Evolutionary conservation across 2,113 vertebrate genomes (phyloP).

Genomic region (Chionis minor): DNA sequence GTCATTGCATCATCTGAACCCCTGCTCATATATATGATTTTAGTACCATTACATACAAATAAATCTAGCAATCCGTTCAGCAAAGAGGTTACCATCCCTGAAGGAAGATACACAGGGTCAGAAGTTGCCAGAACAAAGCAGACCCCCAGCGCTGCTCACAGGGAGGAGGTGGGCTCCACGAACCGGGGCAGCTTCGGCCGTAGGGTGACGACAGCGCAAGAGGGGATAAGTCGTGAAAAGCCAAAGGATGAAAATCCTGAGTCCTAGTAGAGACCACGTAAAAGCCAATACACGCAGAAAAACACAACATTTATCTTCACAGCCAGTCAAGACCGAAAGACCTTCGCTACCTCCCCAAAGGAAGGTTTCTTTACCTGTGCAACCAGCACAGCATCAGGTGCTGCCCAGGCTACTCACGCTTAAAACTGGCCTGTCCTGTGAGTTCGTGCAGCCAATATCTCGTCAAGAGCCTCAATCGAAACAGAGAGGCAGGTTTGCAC

Average conservation of each 20-base stretch:
- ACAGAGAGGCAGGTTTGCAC: background rate
- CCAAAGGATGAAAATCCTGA: background rate
- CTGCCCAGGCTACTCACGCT: background rate
- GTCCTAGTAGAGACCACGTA: background rate
- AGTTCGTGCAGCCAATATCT: background rate
- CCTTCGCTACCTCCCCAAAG: background rate
- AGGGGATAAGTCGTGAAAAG: background rate
- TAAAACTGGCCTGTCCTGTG: background rate
- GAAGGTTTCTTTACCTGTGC: background rate
- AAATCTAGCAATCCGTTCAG: background rate
- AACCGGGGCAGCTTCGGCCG: background rate
- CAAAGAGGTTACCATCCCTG: background rate
- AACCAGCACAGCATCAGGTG: background rate
- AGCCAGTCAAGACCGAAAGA: background rate
- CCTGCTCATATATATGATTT: background rate
- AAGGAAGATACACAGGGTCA: background rate
- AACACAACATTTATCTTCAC: background rate
- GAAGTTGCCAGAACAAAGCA: background rate
- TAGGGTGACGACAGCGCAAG: fast-evolving
- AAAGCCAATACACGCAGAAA: background rate
- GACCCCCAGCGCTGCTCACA: background rate
- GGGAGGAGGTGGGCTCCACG: background rate
- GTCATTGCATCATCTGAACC: background rate
- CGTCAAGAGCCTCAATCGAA: background rate
- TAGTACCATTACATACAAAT: background rate